phyloP scores from a whole-genome alignment of 2,113 vertebrate species.

The Salvelinus alpinus region DNA sequence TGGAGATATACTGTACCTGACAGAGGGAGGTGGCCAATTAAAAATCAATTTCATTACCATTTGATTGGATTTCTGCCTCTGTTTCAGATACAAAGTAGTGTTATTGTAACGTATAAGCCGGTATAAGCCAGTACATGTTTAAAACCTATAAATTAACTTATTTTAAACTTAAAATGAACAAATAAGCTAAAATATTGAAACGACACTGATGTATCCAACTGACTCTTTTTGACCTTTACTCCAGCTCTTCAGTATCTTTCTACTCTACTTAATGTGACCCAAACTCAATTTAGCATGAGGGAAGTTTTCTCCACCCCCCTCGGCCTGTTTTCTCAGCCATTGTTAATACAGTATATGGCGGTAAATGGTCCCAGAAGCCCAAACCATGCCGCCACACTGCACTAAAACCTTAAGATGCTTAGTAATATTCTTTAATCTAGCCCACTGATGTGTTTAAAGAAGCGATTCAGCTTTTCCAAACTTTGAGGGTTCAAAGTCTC shows the following conservation, averaged over 20 bases:
- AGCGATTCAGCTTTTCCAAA: conserved; percentile 77
- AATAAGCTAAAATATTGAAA: neutral
- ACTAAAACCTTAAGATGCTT: conserved; percentile 80
- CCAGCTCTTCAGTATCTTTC: conserved; percentile 24
- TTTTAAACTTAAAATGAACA: neutral
- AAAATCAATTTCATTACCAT: neutral
- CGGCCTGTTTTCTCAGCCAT: conserved; percentile 47
- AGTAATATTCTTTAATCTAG: conserved; percentile 78
- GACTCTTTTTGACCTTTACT: neutral
- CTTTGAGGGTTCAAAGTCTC: conserved; percentile 79
- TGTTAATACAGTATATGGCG: conserved; percentile 51
- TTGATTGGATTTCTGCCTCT: conserved; percentile 3
- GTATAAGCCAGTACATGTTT: neutral
- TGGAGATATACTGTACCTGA: conserved; percentile 20
- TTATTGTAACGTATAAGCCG: neutral
- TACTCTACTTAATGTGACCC: conserved; percentile 39
- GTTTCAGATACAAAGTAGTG: neutral
- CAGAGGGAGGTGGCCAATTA: conserved; percentile 22
- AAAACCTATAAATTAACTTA: neutral
- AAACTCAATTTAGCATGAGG: conserved; percentile 39
- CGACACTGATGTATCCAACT: conserved; percentile 13
- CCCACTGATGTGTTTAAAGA: conserved; percentile 80
- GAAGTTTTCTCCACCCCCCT: conserved; percentile 23
- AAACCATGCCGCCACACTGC: conserved; percentile 66
- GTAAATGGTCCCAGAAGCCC: conserved; percentile 62